Evolutionary conservation across 2,113 vertebrate species (phyloP), one percentile per base, ranked within the genome.

Genomic region (Progne subis): DNA sequence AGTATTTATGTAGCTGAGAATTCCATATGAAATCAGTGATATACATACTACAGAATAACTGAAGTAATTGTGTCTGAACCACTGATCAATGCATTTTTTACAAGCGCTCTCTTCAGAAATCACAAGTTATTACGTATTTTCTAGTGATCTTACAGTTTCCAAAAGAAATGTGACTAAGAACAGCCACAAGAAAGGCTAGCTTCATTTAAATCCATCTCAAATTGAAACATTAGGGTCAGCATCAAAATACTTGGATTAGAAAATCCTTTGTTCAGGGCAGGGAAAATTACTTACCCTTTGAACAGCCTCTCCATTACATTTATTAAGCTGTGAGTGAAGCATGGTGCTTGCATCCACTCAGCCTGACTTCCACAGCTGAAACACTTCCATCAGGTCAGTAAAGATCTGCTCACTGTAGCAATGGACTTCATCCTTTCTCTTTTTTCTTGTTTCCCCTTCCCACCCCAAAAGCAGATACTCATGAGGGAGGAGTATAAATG

Each of bases 281-380:
- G 23, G 59, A 90, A 96, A 91, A 92, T 74, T 63, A 88, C 53
- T 92, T 59, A 77, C 34, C 59, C 12, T 77, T 43, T 90, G 67
- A 94, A 85, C 59, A 87, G 64, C 41, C 80, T 88, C 69, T 94
- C 81, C 67, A 57, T 92, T 87, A 90, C 2, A 1, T 85, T 84
- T 88, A 87, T 92, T 83, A 94, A 74, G 65, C 47, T 63, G 49
- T 56, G 88, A 85, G 68, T 53, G 92, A 83, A 95, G 71, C 3
- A 0, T 5, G 2, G 20, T 47, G 46, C 80, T 92, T 6, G 3
- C 28, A 94, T 70, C 44, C 75, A 70, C 55, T 91, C 59, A 88
- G 75, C 56, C 59, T 80, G 56, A 86, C 80, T 83, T 80, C 64
- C 82, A 94, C 4, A 2, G 86, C 68, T 59, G 49, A 77, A 91